A percentile compares a stretch with the other conserved stretches of the same genome.
Conservation (phyloP, 2,888 invertebrate species). For the Limnephilus marmoratus region DNA sequence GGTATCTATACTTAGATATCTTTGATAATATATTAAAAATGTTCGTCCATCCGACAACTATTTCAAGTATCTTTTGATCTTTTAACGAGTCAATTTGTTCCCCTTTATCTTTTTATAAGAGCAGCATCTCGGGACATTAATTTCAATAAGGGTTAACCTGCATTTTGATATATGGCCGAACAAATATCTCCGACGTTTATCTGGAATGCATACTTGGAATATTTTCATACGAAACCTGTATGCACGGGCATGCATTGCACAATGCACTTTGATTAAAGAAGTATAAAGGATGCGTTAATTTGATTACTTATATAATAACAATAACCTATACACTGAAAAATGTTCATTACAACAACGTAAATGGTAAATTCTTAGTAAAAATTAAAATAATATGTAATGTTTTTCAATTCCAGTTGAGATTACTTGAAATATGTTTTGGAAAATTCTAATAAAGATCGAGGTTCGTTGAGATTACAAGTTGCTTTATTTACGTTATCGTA, state of each 20-base stretch:
- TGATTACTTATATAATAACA: too few relatives aligned
- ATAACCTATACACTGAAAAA: too few relatives aligned
- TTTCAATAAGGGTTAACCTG: conserved; percentile 10
- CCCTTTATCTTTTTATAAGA: background rate
- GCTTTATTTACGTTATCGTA: too few relatives aligned
- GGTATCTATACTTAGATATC: background rate
- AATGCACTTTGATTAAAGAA: background rate
- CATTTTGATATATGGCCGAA: conserved; percentile 23
- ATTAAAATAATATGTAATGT: too few relatives aligned
- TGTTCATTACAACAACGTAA: too few relatives aligned
- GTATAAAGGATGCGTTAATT: background rate
- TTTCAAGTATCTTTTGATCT: background rate
- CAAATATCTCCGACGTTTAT: conserved; percentile 50
- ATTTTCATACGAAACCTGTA: conserved; percentile 45
- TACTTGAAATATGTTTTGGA: too few relatives aligned
- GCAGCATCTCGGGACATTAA: conserved; percentile 6
- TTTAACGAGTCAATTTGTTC: conserved; percentile 30
- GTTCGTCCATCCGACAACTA: background rate
- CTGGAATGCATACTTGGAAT: conserved; percentile 58
- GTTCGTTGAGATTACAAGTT: too few relatives aligned
- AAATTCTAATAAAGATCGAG: too few relatives aligned
- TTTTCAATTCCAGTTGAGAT: too few relatives aligned
- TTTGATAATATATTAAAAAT: background rate
- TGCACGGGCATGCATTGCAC: background rate
- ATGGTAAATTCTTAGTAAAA: too few relatives aligned